Evolutionary conservation across 2,888 invertebrate genomes (phyloP), one percentile per base, ranked within the genome.

Genomic region (Ypsolopha scabrella): DNA sequence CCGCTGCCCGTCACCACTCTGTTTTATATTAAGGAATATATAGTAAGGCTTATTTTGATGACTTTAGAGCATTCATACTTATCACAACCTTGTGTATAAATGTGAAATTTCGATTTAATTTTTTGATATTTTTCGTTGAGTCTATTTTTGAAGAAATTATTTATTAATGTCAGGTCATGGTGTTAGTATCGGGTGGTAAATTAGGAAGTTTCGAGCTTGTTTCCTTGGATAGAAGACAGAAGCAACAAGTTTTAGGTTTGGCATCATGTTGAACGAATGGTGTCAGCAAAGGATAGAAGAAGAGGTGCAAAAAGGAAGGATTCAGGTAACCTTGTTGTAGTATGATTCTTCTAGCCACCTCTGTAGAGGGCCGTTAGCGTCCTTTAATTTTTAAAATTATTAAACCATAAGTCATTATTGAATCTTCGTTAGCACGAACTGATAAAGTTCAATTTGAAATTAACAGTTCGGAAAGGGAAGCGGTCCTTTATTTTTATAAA

Each of bases 241-340:
- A 62, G 60, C 61, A 67, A 61, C 59, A 61, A 67, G 65, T 66
- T 57, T 58, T 64, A 60, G 71, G 64, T 69, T 68, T 69, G 64
- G 67, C 80, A 82, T 73, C 78, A 86, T 86, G 86, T 80, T 85
- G 77, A 80, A 75, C 85, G 86, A 76, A 86, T 86, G 86, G 76
- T 83, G 69, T 69, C 76, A 75, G 67, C 75, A 75, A 69, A 69
- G 74, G 63, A 70, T 68, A 75, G 65, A 69, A 75, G 65, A 69
- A 68, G 68, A 70, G 65, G 67, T 71, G 69, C 68, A 66, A 62
- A 64, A 61, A 74, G 68, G 69, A 64, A 69, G 62, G 66, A 74
- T 76, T 70, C 81, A 82, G 85, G 85, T 83, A 77, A 24, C 2
- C 24, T 4, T 4, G 24, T 24, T 24, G n/a, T 24, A 24, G 24